These are phyloP conservation scores for Halcyon malimbica DNA, from an alignment of 2,113 vertebrate species.

Conservation along the genomic window DNA sequence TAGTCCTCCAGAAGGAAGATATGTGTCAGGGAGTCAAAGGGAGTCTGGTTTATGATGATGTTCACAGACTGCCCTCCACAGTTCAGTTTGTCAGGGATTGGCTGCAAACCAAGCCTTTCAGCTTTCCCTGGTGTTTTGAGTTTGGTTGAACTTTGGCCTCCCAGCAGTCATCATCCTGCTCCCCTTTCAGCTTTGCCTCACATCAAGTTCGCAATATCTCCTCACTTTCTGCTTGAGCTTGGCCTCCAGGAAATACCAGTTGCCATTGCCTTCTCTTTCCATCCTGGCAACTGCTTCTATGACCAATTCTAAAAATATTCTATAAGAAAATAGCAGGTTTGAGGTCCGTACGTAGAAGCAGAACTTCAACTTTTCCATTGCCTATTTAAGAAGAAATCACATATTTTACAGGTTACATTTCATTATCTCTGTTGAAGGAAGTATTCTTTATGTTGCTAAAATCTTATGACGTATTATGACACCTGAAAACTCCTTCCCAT, in stretches of 20 bases:
- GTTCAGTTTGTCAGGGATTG: constrained; percentile 22
- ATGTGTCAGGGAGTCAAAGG: constrained; percentile 27
- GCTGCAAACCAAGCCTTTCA: constrained; percentile 43
- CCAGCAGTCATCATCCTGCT: constrained; percentile 31
- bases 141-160: constrained; percentile 39
- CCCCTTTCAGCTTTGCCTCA: constrained; percentile 31
- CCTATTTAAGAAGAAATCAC: background rate
- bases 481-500: background rate
- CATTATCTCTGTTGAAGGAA: background rate
- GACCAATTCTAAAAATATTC: background rate
- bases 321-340: background rate
- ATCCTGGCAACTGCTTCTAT: background rate
- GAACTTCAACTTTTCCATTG: background rate
- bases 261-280: background rate
- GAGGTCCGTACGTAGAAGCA: background rate
- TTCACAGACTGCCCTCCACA: constrained; percentile 34
- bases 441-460: background rate
- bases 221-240: constrained; percentile 4
- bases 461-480: background rate
- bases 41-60: constrained; percentile 48
- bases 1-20: constrained; percentile 43
- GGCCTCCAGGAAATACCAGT: constrained; percentile 30
- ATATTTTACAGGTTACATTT: background rate
- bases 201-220: background rate
- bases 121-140: constrained; percentile 35